Evolutionary conservation across 2,888 invertebrate species (phyloP).

Genomic region (Mythimna albipuncta): DNA sequence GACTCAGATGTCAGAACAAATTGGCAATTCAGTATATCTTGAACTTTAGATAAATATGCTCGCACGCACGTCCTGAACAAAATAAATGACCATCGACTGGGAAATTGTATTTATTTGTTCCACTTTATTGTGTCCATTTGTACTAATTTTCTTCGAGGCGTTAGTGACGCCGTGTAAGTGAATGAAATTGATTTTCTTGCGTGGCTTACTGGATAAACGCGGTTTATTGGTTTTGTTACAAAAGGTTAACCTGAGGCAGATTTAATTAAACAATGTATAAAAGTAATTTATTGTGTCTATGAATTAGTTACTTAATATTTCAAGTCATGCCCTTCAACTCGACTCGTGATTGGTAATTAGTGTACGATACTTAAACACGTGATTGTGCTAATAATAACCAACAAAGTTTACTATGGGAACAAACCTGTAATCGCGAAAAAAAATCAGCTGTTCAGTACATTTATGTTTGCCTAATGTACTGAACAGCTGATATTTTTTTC

Average conservation of each 20-base stretch:
- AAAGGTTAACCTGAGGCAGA: conserved; percentile 2
- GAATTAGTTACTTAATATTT: neutral
- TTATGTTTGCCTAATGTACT: no score
- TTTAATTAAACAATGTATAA: conserved; percentile 1
- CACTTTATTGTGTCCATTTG: conserved; percentile 64
- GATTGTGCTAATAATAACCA: no score
- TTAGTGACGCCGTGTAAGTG: conserved; percentile 41
- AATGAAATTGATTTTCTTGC: conserved; percentile 53
- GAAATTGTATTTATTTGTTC: conserved; percentile 60
- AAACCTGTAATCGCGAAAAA: no score
- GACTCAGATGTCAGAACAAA: conserved; percentile 40
- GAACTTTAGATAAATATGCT: conserved; percentile 47
- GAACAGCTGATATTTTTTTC: no score
- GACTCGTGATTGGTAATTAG: neutral
- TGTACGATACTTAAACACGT: no score
- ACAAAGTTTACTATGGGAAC: no score
- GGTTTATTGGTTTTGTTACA: conserved; percentile 7
- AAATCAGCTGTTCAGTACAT: no score
- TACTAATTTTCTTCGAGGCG: conserved; percentile 58
- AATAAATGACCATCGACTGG: conserved; percentile 61
- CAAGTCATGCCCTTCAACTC: neutral
- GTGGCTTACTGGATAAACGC: conserved; percentile 7
- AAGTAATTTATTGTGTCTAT: neutral
- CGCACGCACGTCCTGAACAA: conserved; percentile 58
- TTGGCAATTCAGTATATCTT: conserved; percentile 48